A percentile compares a stretch with the other conserved stretches of the same genome.
phyloP scores from a whole-genome alignment of 1,140 invertebrate species.

The Drosophila nebulosa region DNA sequence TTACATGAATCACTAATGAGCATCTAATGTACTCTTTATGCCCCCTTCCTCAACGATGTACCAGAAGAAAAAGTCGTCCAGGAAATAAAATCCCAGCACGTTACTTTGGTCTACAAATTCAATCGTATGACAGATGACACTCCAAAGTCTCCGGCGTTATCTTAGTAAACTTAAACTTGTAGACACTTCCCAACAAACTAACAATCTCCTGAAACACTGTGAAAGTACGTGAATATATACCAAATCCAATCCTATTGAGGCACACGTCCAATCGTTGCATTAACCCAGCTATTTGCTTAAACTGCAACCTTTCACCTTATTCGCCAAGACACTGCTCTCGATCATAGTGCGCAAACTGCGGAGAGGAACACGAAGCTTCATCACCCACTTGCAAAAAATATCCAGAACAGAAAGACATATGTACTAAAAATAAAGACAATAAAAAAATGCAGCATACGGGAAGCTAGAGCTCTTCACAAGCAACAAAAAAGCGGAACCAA shows the following conservation, averaged over 20 bases:
- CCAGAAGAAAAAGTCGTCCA: conserved; percentile 8
- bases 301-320: neutral
- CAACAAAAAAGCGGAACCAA: neutral
- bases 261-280: neutral
- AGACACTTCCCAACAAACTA: conserved; percentile 7
- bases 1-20: conserved; percentile 5
- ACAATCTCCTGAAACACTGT: neutral
- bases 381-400: neutral
- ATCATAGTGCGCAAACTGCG: conserved; percentile 3
- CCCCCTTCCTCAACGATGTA: conserved; percentile 2
- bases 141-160: neutral
- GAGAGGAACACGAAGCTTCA: neutral
- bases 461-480: neutral
- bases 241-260: neutral
- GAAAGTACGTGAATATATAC: neutral
- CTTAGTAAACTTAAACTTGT: conserved; percentile 1
- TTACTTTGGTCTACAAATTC: conserved; percentile 2
- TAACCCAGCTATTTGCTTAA: neutral
- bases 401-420: conserved; percentile 16
- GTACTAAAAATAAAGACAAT: conserved; percentile 12
- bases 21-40: neutral
- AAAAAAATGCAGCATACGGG: conserved; percentile 2
- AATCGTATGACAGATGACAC: neutral
- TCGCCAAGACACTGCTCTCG: neutral
- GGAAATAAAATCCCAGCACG: neutral